phyloP scores from a whole-genome alignment of 2,113 vertebrate genomes.

The Paramormyrops kingsleyae region DNA sequence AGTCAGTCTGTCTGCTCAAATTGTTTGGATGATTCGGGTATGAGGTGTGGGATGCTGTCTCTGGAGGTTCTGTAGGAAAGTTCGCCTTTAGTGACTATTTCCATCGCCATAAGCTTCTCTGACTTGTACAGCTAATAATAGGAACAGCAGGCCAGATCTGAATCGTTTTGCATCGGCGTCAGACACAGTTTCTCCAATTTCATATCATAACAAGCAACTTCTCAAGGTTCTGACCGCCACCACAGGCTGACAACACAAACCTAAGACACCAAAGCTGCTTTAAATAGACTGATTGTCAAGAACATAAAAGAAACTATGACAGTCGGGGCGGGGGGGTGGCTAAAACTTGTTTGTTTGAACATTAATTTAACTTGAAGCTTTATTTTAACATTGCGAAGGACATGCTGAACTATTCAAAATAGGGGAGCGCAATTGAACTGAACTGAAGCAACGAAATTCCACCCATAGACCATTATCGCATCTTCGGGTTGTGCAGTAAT shows the following conservation, averaged over 20 bases:
- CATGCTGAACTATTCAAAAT: background rate
- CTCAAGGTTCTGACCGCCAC: background rate
- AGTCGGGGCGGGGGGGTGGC: background rate
- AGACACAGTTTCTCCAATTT: constrained; percentile 8
- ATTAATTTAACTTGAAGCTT: background rate
- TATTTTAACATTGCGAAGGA: background rate
- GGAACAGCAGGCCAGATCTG: background rate
- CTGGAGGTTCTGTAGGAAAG: constrained; percentile 8
- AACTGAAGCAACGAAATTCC: background rate
- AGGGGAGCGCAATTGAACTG: background rate
- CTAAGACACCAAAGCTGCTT: constrained; percentile 4
- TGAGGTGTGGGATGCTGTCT: background rate
- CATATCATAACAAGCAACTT: constrained; percentile 16
- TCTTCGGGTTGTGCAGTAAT: background rate
- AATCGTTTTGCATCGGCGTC: background rate
- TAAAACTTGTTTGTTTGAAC: background rate
- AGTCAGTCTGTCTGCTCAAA: background rate
- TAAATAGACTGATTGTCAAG: constrained; percentile 12
- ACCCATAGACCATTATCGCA: background rate
- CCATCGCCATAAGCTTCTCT: background rate
- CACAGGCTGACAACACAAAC: background rate
- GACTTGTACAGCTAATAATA: background rate
- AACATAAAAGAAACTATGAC: constrained; percentile 6
- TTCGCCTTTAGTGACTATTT: background rate
- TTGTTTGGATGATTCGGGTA: background rate